Evolutionary conservation across 1,140 invertebrate genomes (phyloP).

Genomic region (Drosophila mauritiana): DNA sequence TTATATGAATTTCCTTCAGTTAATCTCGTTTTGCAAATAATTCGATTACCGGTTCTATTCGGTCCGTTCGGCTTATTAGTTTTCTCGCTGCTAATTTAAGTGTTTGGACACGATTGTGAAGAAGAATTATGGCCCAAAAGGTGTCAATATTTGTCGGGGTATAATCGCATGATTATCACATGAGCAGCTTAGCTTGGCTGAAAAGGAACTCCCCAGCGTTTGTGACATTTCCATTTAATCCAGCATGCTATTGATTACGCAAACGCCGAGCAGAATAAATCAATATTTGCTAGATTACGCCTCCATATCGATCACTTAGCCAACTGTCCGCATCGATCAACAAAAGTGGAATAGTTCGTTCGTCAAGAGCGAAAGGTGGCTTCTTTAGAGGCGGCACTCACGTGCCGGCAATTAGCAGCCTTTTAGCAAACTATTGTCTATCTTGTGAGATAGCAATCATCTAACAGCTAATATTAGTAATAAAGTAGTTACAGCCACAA

Average conservation of each 20-base stretch:
- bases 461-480: constrained; percentile 4
- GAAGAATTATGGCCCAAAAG: constrained; percentile 40
- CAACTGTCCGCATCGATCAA: constrained; percentile 24
- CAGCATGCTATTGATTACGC: constrained; percentile 35
- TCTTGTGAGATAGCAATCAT: constrained; percentile 30
- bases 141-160: constrained; percentile 52
- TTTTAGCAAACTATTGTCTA: constrained; percentile 39
- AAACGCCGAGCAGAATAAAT: constrained; percentile 8
- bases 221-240: neutral
- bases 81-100: constrained; percentile 44
- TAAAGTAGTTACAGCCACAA: constrained; percentile 6
- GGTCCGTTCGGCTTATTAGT: constrained; percentile 23
- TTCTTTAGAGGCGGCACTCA: constrained; percentile 25
- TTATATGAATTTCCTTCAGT: neutral
- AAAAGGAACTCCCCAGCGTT: constrained; percentile 16
- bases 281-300: constrained; percentile 38
- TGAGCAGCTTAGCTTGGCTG: constrained; percentile 15
- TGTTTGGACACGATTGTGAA: constrained; percentile 51
- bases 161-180: constrained; percentile 56
- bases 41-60: constrained; percentile 35
- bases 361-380: constrained; percentile 13
- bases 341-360: constrained; percentile 34
- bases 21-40: neutral
- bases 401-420: constrained; percentile 53
- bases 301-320: constrained; percentile 24